phyloP scores from a whole-genome alignment of 2,113 vertebrate species.

The Sylvicapra grimmia region DNA sequence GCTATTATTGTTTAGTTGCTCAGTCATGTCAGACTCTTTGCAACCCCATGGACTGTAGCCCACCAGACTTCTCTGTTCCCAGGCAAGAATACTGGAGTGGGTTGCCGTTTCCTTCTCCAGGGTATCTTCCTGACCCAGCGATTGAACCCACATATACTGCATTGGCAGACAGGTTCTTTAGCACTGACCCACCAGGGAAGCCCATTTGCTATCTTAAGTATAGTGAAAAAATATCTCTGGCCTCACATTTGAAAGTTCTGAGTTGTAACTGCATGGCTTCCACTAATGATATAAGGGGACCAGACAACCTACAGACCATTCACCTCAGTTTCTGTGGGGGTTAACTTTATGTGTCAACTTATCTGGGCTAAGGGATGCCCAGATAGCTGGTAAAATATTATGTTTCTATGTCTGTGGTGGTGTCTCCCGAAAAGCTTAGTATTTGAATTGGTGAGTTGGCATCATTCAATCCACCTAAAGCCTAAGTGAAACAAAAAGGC shows the following conservation, averaged over 20 bases:
- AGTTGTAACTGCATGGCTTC: neutral
- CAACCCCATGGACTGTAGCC: neutral
- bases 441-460: no score
- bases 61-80: neutral
- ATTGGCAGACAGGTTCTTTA: neutral
- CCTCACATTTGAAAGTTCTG: neutral
- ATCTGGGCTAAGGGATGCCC: no score
- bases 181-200: neutral
- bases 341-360: neutral
- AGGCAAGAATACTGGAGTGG: neutral
- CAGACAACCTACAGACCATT: neutral
- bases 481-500: no score
- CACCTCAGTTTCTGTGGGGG: neutral
- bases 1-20: neutral
- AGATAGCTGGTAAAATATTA: no score
- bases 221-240: neutral
- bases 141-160: neutral
- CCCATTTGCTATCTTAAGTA: neutral
- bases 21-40: neutral
- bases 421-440: no score
- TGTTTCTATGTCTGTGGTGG: no score
- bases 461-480: no score
- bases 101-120: neutral
- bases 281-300: neutral
- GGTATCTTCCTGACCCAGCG: neutral